Evolutionary conservation across 2,888 invertebrate genomes (phyloP), one percentile per base, ranked within the genome.

Genomic region (Spatulosminthurus flaviceps): DNA sequence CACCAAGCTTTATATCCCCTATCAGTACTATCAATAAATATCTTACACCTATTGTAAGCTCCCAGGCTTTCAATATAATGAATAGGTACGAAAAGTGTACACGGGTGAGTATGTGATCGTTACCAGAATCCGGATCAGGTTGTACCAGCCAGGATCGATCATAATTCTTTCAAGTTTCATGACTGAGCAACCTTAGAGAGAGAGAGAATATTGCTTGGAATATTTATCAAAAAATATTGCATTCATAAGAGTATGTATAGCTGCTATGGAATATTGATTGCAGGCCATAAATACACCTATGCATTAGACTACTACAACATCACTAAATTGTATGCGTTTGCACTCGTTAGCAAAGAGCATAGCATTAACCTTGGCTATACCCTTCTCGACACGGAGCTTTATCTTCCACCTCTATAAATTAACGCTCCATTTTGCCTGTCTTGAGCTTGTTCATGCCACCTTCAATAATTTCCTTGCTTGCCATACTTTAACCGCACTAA

Each of bases 71-170:
- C n/a, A n/a, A 9, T 34, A 9, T 34, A 9, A 34, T 34, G 34
- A 7, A 34, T 34, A 34, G 34, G 34, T 34, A 34, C 4, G 34
- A 7, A 34, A 7, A 34, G 9, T 7, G 5, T 34, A 34, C 34
- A 7, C 9, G n/a, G n/a, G n/a, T 34, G 34, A 9, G 34, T 51
- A 13, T 51, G 19, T 19, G 16, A n/a, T 51, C 51, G 51, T 51
- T 51, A 51, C 51, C 51, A 51, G 51, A 51, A 51, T 51, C 51
- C 51, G 51, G 51, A 51, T 51, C 51, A 51, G 51, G 51, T 51
- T 51, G 51, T 51, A 51, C 51, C 51, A 51, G 51, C 51, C 51
- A 51, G 51, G 51, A 51, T 51, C 51, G 51, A 51, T 51, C 51
- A 51, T 51, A 51, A 51, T 51, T 51, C 51, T 51, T 51, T 51